Evolutionary conservation across 92 coral and sea anemone genomes (phyloP).

Genomic region (Virgularia gustaviana): DNA sequence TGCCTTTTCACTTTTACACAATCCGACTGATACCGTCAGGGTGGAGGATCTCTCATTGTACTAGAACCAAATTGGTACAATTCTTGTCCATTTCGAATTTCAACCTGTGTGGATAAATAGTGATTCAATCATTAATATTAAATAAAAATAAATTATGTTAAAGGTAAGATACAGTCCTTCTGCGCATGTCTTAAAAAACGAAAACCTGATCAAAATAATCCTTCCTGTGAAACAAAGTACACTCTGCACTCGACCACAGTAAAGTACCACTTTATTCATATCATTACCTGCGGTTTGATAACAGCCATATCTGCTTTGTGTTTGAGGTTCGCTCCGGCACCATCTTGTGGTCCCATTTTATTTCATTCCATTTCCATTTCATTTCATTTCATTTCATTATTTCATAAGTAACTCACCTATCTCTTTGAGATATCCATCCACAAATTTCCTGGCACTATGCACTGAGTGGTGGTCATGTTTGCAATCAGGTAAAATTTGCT

Average conservation of each 20-base stretch:
- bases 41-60: constrained; percentile 20
- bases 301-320: constrained; percentile 50
- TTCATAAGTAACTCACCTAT: neutral
- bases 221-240: too few relatives aligned
- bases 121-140: neutral
- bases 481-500: too few relatives aligned
- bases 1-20: constrained; percentile 6
- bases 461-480: too few relatives aligned
- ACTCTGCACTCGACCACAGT: too few relatives aligned
- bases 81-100: constrained; percentile 5
- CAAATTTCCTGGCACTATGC: too few relatives aligned
- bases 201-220: too few relatives aligned
- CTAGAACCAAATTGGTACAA: constrained; percentile 3
- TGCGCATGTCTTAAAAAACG: too few relatives aligned
- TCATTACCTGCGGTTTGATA: constrained; percentile 29
- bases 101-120: neutral
- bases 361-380: too few relatives aligned
- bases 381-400: too few relatives aligned
- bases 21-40: constrained; percentile 1
- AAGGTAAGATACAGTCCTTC: too few relatives aligned
- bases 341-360: constrained; percentile 63
- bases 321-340: constrained; percentile 62
- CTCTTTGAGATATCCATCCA: too few relatives aligned
- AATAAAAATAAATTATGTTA: too few relatives aligned
- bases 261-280: constrained; percentile 19